phyloP scores from a whole-genome alignment of 1,140 invertebrate species.

The Temnothorax longispinosus region DNA sequence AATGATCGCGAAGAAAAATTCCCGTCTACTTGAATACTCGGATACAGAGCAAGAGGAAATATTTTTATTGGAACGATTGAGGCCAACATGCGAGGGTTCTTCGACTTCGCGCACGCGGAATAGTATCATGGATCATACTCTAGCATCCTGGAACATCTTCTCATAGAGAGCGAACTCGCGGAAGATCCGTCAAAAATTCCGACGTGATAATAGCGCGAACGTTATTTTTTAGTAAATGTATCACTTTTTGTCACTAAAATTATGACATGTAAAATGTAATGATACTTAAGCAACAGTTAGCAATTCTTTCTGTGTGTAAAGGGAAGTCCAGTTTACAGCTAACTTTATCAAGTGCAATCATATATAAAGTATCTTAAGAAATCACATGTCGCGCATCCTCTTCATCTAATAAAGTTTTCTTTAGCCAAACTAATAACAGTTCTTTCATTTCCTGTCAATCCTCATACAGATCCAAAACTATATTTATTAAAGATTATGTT shows the following conservation, averaged over 20 bases:
- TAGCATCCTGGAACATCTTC: slow-evolving; percentile 31
- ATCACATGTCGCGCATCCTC: not conserved
- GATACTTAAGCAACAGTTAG: not conserved
- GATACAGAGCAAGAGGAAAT: slow-evolving; percentile 63
- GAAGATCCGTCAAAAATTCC: not conserved
- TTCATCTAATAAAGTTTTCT: not conserved
- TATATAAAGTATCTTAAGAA: not conserved
- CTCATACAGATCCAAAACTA: not conserved
- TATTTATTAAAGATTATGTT: not conserved
- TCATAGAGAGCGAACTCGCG: not conserved
- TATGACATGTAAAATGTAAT: not conserved
- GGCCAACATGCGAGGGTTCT: slow-evolving; percentile 64
- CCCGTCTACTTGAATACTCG: slow-evolving; percentile 40
- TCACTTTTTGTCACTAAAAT: not conserved
- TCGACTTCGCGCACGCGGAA: slow-evolving; percentile 46
- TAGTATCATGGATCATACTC: slow-evolving; percentile 52
- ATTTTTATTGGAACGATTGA: slow-evolving; percentile 74
- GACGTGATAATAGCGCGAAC: not conserved
- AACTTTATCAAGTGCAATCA: not conserved
- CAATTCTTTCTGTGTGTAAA: not conserved
- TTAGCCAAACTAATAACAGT: not conserved
- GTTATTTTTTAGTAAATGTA: not conserved
- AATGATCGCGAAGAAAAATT: slow-evolving; percentile 53
- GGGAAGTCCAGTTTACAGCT: not conserved
- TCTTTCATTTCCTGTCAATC: not conserved